phyloP scores from a whole-genome alignment of 2,888 invertebrate genomes.

The Phytoseiulus persimilis region DNA sequence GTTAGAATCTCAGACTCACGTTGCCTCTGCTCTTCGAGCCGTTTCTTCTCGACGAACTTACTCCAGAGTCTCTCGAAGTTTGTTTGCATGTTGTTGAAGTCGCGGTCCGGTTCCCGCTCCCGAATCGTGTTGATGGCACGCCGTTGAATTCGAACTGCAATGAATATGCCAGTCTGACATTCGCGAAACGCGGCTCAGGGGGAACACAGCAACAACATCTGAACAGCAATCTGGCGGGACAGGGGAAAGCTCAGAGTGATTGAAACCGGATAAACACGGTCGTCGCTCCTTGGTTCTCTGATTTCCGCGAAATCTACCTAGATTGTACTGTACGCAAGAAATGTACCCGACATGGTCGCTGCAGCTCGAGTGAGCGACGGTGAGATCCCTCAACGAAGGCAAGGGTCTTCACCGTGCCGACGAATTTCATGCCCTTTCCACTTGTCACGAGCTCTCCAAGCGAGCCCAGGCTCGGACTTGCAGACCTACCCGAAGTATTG shows the following conservation, averaged over 20 bases:
- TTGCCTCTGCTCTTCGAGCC: slow-evolving; percentile 33
- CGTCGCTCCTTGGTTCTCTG: neutral
- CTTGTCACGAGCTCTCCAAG: neutral
- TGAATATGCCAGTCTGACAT: neutral
- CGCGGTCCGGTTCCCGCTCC: slow-evolving; percentile 5
- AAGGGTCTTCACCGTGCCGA: neutral
- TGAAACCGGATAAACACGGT: neutral
- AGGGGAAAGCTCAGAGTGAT: neutral
- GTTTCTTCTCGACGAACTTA: slow-evolving; percentile 37
- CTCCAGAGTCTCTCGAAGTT: slow-evolving; percentile 35
- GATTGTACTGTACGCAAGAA: neutral
- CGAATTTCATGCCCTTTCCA: neutral
- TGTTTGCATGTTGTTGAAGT: slow-evolving; percentile 25
- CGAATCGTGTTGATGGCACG: slow-evolving; percentile 36
- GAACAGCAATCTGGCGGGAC: too few species aligned
- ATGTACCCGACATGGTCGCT: neutral
- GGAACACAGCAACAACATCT: too few species aligned
- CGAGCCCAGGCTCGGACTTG: neutral
- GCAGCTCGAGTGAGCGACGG: neutral
- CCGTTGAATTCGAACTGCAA: slow-evolving; percentile 25
- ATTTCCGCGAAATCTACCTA: neutral
- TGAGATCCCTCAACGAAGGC: neutral
- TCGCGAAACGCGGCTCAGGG: neutral
- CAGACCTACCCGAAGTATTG: neutral
- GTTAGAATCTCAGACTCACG: slow-evolving; percentile 32